These are phyloP conservation scores for Cactoblastis cactorum DNA, from an alignment of 2,888 invertebrate genomes.

Conservation along the genomic window DNA sequence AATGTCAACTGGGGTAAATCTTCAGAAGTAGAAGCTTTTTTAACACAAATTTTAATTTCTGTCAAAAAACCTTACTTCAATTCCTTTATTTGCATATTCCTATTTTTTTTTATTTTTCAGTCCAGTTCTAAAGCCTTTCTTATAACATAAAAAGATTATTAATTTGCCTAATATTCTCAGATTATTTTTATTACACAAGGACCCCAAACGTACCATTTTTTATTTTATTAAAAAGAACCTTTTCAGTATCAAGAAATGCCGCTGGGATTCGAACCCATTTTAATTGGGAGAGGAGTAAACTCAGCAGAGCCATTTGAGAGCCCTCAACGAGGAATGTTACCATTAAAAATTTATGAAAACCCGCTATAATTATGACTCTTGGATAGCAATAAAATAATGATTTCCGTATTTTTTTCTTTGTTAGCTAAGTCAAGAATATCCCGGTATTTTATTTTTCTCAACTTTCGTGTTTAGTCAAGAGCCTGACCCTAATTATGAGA, in stretches of 20 bases:
- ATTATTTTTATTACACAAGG: not conserved
- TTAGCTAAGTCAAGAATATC: too few relatives aligned
- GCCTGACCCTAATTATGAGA: not conserved
- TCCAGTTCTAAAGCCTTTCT: not conserved
- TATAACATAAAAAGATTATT: not conserved
- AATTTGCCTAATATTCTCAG: not conserved
- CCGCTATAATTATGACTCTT: conserved; percentile 11
- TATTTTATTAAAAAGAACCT: not conserved
- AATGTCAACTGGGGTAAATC: too few relatives aligned
- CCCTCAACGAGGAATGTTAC: conserved; percentile 7
- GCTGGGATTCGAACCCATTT: not conserved
- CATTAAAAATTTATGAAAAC: conserved; percentile 13
- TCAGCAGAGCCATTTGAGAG: conserved; percentile 7
- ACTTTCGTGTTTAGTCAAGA: not conserved
- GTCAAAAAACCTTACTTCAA: too few relatives aligned
- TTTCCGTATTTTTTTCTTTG: too few relatives aligned
- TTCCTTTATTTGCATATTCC: too few relatives aligned
- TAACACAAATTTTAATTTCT: too few relatives aligned
- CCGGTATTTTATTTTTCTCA: not conserved
- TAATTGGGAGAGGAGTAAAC: conserved; percentile 6
- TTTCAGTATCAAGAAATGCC: not conserved
- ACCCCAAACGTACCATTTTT: not conserved
- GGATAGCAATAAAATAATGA: conserved; percentile 13
- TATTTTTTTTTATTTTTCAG: too few relatives aligned
- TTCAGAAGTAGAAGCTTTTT: too few relatives aligned